phyloP scores from a whole-genome alignment of 2,113 vertebrate species.

The Vidua macroura region DNA sequence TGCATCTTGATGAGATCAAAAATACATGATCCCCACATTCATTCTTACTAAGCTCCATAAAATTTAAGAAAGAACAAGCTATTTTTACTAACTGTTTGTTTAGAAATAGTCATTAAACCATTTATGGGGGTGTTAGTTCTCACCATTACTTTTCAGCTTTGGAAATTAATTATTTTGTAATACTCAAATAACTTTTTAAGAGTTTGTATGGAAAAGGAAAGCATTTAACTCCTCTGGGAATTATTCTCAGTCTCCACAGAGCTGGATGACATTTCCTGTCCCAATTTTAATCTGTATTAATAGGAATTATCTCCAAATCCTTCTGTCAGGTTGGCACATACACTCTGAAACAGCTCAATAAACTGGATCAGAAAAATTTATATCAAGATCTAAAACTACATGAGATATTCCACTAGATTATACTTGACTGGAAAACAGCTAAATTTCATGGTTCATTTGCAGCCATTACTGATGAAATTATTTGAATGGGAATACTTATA shows the following conservation, averaged over 20 bases:
- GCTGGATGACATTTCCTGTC: neutral
- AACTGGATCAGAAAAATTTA: neutral
- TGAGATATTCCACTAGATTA: constrained; percentile 5
- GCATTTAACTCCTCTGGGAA: neutral
- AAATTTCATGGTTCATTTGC: constrained; percentile 49
- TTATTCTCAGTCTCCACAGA: neutral
- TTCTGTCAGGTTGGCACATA: neutral
- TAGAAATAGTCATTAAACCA: neutral
- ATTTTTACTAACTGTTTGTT: neutral
- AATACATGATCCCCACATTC: neutral
- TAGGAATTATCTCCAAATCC: neutral
- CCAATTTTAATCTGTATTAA: neutral
- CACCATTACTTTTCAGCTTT: neutral
- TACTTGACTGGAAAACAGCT: constrained; percentile 19
- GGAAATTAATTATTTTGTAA: neutral
- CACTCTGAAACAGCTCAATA: neutral
- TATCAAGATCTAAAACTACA: neutral
- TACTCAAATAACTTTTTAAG: neutral
- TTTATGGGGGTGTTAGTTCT: neutral
- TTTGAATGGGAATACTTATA: constrained; percentile 4
- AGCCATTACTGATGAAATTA: neutral
- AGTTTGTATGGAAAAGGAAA: neutral
- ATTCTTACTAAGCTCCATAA: neutral
- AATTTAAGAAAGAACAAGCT: neutral
- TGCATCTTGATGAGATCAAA: neutral